Conservation (phyloP, 2,888 invertebrate genomes). For the Ctena decussata region DNA sequence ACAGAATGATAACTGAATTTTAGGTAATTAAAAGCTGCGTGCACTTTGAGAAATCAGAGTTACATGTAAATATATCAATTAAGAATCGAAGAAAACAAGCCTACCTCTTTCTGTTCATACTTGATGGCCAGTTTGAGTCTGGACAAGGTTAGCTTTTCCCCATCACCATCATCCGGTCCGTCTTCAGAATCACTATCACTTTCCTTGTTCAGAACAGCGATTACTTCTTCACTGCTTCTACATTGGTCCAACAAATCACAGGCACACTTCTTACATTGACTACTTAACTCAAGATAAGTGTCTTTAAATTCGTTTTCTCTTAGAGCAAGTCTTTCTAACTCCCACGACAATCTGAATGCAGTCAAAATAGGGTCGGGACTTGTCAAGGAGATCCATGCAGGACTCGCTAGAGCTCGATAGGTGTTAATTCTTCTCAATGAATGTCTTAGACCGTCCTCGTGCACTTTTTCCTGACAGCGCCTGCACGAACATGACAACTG, state of each 20-base stretch:
- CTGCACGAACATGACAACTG: conserved; percentile 87
- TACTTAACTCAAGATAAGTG: conserved; percentile 87
- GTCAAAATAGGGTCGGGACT: conserved; percentile 88
- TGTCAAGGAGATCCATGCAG: conserved; percentile 89
- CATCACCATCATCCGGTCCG: conserved; percentile 67
- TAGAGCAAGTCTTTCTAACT: conserved; percentile 87
- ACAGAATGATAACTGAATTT: too few relatives aligned
- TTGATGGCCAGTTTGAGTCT: conserved; percentile 89
- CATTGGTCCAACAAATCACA: conserved; percentile 89
- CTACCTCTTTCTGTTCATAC: conserved; percentile 89
- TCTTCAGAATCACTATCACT: conserved; percentile 84
- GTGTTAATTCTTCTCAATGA: conserved; percentile 88
- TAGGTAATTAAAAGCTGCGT: too few relatives aligned
- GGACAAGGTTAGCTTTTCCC: conserved; percentile 84
- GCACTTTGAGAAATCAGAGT: too few relatives aligned
- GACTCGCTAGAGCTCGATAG: conserved; percentile 88
- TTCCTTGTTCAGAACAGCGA: conserved; percentile 88
- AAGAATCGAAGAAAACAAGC: too few relatives aligned
- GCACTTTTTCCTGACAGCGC: conserved; percentile 86
- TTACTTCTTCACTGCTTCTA: conserved; percentile 88
- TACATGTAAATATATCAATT: too few relatives aligned
- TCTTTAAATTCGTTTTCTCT: conserved; percentile 89
- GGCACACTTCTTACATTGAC: conserved; percentile 88
- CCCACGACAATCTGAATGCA: conserved; percentile 88
- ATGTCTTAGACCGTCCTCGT: conserved; percentile 88